These are phyloP conservation scores for Squalus acanthias DNA, from an alignment of 2,797 vertebrate species.

Conservation along the genomic window DNA sequence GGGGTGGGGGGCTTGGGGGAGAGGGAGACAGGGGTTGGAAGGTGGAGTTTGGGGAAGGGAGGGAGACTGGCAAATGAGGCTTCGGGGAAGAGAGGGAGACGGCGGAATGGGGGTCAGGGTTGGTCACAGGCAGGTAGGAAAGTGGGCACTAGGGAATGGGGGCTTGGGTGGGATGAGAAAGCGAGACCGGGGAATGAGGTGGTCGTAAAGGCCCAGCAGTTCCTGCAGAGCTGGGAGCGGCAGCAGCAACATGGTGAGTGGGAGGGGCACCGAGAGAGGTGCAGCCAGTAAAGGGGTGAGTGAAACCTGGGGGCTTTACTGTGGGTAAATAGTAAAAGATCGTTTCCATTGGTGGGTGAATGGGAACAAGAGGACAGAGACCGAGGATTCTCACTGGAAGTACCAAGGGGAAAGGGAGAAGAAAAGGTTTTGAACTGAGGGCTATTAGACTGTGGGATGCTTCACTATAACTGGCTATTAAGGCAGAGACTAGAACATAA, in stretches of 20 bases:
- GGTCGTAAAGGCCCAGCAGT: neutral
- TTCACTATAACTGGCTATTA: neutral
- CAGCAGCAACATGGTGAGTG: neutral
- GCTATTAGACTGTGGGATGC: neutral
- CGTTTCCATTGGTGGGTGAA: neutral
- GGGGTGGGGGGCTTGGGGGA: neutral
- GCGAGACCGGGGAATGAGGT: neutral
- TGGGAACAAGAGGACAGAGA: neutral
- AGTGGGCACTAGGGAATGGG: neutral
- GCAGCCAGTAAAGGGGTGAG: neutral
- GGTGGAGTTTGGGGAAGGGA: neutral
- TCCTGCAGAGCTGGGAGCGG: neutral
- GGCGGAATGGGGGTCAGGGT: neutral
- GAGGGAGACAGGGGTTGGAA: neutral
- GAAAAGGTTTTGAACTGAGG: neutral
- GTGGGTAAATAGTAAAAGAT: neutral
- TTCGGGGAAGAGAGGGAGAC: neutral
- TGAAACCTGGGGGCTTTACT: neutral
- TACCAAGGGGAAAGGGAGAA: neutral
- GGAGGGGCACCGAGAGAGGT: neutral
- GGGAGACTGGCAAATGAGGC: neutral
- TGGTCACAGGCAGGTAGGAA: neutral
- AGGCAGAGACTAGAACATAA: neutral
- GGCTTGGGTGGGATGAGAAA: neutral
- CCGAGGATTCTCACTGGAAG: neutral